Conservation (phyloP, 2,888 invertebrate species). For the Polydrusus tereticollis region DNA sequence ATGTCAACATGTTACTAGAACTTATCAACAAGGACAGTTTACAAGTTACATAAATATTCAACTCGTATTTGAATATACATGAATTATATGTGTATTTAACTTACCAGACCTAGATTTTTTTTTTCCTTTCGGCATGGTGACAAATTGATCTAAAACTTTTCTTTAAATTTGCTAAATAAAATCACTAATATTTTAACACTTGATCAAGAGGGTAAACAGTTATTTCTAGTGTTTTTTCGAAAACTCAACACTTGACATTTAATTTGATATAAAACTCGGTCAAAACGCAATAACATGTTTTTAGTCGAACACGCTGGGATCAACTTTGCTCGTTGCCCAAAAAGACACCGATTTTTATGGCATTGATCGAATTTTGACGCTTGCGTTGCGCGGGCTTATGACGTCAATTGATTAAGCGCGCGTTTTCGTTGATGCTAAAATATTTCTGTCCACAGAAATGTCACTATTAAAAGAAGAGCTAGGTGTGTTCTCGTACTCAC, state of each 20-base stretch:
- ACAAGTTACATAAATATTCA: background rate
- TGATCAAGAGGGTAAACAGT: slow-evolving; percentile 87
- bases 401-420: background rate
- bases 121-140: slow-evolving; percentile 83
- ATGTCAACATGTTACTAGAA: slow-evolving; percentile 3
- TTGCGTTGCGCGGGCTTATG: slow-evolving; percentile 22
- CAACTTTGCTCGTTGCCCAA: slow-evolving; percentile 45
- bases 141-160: slow-evolving; percentile 58
- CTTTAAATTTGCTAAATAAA: slow-evolving; percentile 70
- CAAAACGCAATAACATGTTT: slow-evolving; percentile 84
- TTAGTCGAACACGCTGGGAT: slow-evolving; percentile 55
- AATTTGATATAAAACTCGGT: slow-evolving; percentile 78
- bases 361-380: slow-evolving; percentile 46
- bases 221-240: slow-evolving; percentile 79
- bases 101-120: slow-evolving; percentile 82
- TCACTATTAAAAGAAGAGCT: too few relatives aligned
- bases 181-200: slow-evolving; percentile 73
- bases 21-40: background rate
- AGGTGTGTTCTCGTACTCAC: too few relatives aligned
- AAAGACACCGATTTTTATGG: slow-evolving; percentile 44
- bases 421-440: background rate
- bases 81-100: slow-evolving; percentile 54
- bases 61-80: background rate
- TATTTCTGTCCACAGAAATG: too few relatives aligned
- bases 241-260: slow-evolving; percentile 79